These are phyloP conservation scores for Papilio helenus DNA, from an alignment of 1,140 invertebrate species.

Conservation along the genomic window DNA sequence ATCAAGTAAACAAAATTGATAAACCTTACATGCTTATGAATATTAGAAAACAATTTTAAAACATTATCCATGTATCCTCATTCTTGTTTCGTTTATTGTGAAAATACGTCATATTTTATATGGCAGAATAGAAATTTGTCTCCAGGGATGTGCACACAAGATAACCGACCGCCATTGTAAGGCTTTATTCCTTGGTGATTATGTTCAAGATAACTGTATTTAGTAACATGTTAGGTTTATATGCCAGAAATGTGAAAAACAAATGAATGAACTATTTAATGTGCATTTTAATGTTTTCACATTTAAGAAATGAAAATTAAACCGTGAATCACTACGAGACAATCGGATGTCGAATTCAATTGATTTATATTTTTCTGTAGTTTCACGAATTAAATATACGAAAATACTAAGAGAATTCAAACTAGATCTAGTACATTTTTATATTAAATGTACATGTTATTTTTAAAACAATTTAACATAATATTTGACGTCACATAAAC, in stretches of 20 bases:
- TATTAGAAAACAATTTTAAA: not conserved
- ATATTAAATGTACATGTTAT: not conserved
- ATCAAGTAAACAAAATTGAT: no score
- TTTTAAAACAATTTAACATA: not conserved
- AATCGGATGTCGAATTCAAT: no score
- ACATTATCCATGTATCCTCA: not conserved
- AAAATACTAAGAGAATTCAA: no score
- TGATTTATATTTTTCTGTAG: no score
- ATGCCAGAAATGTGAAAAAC: not conserved
- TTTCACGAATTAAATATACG: no score
- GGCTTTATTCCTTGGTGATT: constrained; percentile 25
- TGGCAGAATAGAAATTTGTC: not conserved
- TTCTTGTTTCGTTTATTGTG: constrained; percentile 14
- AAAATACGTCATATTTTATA: constrained; percentile 6
- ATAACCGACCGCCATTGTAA: constrained; percentile 22
- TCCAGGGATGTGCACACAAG: not conserved
- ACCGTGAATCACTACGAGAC: no score
- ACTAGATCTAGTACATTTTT: not conserved
- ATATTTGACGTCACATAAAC: not conserved
- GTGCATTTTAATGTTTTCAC: not conserved
- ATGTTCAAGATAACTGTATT: constrained; percentile 20
- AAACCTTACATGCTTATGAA: not conserved
- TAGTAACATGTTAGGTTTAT: not conserved
- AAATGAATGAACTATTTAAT: not conserved
- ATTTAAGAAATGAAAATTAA: not conserved